Percentiles rank a stretch among this genome's conserved stretches.
Evolutionary conservation across 2,113 vertebrate species (phyloP).

Genomic region (Pagrus major): DNA sequence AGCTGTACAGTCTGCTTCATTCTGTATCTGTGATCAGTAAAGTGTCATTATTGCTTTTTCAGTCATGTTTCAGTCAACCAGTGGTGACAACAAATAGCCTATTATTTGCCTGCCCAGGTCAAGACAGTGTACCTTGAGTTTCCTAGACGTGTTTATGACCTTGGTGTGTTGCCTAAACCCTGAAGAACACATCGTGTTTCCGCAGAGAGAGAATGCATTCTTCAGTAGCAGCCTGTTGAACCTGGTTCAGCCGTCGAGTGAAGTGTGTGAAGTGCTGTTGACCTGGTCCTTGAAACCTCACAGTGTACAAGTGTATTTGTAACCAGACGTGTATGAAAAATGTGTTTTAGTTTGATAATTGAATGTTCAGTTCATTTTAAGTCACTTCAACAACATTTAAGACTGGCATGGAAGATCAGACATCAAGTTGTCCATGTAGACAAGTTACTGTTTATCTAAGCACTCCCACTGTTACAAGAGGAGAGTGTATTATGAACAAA

Average conservation of each 20-base stretch:
- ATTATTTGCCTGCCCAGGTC: constrained; percentile 15
- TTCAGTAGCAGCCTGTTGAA: constrained; percentile 4
- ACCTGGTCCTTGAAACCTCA: constrained; percentile 9
- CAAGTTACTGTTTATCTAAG: neutral
- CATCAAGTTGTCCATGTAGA: neutral
- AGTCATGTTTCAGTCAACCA: neutral
- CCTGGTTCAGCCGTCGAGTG: neutral
- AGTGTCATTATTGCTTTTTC: neutral
- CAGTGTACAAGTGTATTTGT: neutral
- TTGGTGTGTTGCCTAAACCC: neutral
- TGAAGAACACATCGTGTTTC: neutral
- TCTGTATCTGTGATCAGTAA: neutral
- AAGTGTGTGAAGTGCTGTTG: constrained; percentile 7
- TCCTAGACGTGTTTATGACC: neutral
- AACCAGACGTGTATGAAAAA: neutral
- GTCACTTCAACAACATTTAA: neutral
- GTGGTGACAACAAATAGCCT: neutral
- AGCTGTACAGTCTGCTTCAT: neutral
- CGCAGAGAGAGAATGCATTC: neutral
- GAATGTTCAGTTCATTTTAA: neutral
- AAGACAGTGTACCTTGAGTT: neutral
- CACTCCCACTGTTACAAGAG: neutral
- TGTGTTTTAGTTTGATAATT: neutral
- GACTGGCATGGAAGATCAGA: neutral
- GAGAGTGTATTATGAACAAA: neutral